Evolutionary conservation across 2,888 invertebrate species (phyloP), one percentile per base, ranked within the genome.

Genomic region (Euphydryas editha): DNA sequence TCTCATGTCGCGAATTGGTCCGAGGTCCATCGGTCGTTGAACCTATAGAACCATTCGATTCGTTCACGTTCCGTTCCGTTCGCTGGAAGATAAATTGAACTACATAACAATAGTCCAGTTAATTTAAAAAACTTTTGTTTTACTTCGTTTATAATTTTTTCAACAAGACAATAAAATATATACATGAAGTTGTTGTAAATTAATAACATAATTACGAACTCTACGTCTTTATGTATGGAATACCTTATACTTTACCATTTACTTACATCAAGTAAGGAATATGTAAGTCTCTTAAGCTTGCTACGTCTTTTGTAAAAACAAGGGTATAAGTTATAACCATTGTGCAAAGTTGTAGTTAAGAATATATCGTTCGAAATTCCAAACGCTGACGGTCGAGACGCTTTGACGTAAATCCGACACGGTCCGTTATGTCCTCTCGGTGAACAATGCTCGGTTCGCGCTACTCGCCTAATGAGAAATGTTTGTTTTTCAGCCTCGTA

Each of bases 1-100:
- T 92, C 92, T 90, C 90, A 88, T 90, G 88, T 92, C 88, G 90
- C 90, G 87, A 92, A 92, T 92, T 92, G 89, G 92, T 90, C 84
- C 92, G 92, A 92, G 92, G 92, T 87, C 87, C 79, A 78, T 69
- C 80, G 91, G 86, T 76, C 87, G 80, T 85, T 88, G 90, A 92
- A 87, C 88, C 78, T 75, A 73, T 78, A 80, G 79, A 78, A 84
- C 84, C 81, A 83, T 81, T 87, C 83, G 78, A 83, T 71, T 67
- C 67, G 67, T 70, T 71, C 56, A 70, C 68, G 67, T 73, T 72
- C 69, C 68, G 67, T 61, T 59, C 61, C 54, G 36, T 54, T 65
- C 51, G 42, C 58, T 62, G 36, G 44, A 59, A 62, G 59, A 62
- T 67, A 71, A 65, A 60, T 69, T 58, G 57, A 67, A 61, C 67